phyloP scores from a whole-genome alignment of 2,888 invertebrate genomes.

The Augochlorella aurata region DNA sequence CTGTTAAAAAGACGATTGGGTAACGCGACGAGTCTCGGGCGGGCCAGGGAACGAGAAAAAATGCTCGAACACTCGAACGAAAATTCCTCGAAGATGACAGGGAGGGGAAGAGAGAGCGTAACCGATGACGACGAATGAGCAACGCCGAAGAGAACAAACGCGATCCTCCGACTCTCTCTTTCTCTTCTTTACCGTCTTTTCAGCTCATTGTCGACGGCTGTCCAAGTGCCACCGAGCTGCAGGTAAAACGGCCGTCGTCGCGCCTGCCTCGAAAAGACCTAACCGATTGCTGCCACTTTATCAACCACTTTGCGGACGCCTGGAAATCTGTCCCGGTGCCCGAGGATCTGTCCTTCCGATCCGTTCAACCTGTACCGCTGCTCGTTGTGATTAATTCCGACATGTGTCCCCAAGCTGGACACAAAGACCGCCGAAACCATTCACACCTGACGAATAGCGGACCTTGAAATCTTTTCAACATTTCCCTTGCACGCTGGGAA shows the following conservation, averaged over 20 bases:
- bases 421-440: constrained; percentile 69
- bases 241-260: constrained; percentile 65
- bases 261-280: constrained; percentile 69
- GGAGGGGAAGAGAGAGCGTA: constrained; percentile 50
- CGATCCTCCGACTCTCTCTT: constrained; percentile 31
- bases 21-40: not conserved
- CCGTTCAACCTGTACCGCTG: constrained; percentile 53
- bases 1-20: not conserved
- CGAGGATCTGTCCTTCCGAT: constrained; percentile 34
- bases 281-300: constrained; percentile 76
- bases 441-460: constrained; percentile 43
- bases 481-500: not conserved
- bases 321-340: constrained; percentile 46
- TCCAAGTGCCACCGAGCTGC: constrained; percentile 66
- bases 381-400: constrained; percentile 72
- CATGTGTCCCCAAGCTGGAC: constrained; percentile 65
- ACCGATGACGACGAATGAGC: constrained; percentile 65
- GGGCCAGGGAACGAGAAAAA: constrained; percentile 1
- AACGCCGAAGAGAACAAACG: constrained; percentile 57
- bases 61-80: constrained; percentile 11
- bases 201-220: constrained; percentile 59
- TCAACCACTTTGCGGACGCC: constrained; percentile 65
- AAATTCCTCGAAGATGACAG: constrained; percentile 46
- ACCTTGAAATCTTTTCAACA: constrained; percentile 1
- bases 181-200: constrained; percentile 58